Conservation (phyloP, 2,797 vertebrate genomes). For the Pteropus rufus region DNA sequence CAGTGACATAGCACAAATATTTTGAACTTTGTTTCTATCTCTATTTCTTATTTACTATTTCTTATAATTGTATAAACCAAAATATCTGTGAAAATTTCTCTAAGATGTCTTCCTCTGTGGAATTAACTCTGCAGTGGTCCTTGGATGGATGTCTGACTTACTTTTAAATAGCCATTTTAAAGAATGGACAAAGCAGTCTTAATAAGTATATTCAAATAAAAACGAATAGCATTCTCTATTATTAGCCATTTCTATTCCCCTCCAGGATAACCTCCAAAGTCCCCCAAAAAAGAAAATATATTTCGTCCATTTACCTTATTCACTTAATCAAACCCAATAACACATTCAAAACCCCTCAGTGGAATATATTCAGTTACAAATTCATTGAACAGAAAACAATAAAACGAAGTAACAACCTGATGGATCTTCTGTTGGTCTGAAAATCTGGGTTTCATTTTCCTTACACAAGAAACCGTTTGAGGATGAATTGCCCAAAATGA, state of each 20-base stretch:
- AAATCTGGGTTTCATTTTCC: slow-evolving; percentile 72
- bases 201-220: not conserved
- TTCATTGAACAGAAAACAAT: not conserved
- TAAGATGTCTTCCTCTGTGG: not conserved
- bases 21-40: not conserved
- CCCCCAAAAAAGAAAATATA: not conserved
- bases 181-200: not conserved
- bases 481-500: slow-evolving; percentile 75
- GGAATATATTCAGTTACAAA: not conserved
- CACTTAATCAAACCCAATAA: not conserved
- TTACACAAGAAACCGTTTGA: slow-evolving; percentile 79
- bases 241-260: not conserved
- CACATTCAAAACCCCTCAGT: not conserved
- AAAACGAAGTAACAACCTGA: slow-evolving; percentile 66
- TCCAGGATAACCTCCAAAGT: not conserved
- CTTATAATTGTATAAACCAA: not conserved
- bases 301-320: not conserved
- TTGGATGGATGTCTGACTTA: not conserved
- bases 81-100: not conserved
- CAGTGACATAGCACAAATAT: not conserved
- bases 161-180: not conserved
- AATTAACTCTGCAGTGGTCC: not conserved
- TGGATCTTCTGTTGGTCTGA: slow-evolving; percentile 58
- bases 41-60: not conserved
- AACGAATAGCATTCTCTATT: not conserved